Conservation (phyloP, 2,113 vertebrate species). For the Phainopepla nitens region DNA sequence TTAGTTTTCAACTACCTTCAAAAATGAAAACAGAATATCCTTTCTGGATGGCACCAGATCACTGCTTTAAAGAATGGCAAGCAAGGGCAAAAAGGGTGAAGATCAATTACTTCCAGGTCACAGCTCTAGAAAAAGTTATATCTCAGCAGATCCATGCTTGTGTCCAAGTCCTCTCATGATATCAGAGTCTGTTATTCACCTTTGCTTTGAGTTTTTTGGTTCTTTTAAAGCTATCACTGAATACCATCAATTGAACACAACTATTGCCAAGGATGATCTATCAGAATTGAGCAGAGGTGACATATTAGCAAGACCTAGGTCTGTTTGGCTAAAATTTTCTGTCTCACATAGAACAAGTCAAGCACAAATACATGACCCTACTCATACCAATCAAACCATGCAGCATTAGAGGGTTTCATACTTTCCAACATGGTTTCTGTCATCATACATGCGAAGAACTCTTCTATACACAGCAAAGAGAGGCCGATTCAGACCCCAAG, state of each 20-base stretch:
- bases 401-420: conserved; percentile 78
- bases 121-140: not conserved
- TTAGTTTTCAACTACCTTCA: not conserved
- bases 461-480: conserved; percentile 97
- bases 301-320: not conserved
- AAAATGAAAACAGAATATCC: not conserved
- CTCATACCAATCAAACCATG: conserved; percentile 52
- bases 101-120: not conserved
- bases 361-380: not conserved
- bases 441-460: conserved; percentile 98
- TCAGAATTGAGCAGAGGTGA: not conserved
- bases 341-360: not conserved
- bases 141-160: not conserved
- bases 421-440: conserved; percentile 99
- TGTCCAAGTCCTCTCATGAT: not conserved
- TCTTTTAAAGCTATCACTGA: not conserved
- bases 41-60: not conserved
- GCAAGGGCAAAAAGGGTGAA: not conserved
- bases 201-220: not conserved
- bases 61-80: not conserved
- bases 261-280: not conserved
- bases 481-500: conserved; percentile 92
- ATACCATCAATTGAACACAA: not conserved
- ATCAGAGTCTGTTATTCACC: not conserved
- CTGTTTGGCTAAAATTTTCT: not conserved